phyloP scores from a whole-genome alignment of 2,797 vertebrate genomes.

The Melanotaenia maccullochi region DNA sequence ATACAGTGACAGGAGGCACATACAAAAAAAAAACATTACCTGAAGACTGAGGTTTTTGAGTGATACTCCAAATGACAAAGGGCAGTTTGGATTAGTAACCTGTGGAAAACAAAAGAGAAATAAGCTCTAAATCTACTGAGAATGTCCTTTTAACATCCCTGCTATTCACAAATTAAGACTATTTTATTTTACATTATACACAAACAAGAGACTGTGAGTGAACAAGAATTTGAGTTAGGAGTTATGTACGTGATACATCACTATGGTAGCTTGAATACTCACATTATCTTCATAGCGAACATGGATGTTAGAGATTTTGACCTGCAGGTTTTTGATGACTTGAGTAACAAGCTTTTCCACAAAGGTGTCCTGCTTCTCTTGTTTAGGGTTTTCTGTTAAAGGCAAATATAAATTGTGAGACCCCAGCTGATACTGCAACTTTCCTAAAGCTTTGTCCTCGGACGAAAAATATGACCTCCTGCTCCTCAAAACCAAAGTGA shows the following conservation, averaged over 20 bases:
- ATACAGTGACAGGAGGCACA: neutral
- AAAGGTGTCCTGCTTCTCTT: constrained; percentile 95
- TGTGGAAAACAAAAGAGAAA: constrained; percentile 57
- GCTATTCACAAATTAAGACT: too few species aligned
- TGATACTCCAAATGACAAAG: constrained; percentile 95
- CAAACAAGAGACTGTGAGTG: neutral
- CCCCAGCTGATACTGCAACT: neutral
- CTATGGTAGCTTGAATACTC: constrained; percentile 77
- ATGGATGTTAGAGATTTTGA: constrained; percentile 97
- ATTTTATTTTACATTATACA: neutral
- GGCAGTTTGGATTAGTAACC: constrained; percentile 91
- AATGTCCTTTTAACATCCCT: neutral
- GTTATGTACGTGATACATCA: neutral
- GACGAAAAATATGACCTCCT: neutral
- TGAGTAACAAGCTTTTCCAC: constrained; percentile 96
- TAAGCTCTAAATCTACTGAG: neutral
- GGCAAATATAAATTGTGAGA: constrained; percentile 15
- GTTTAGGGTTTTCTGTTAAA: constrained; percentile 84
- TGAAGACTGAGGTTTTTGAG: constrained; percentile 97
- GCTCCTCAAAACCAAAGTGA: neutral
- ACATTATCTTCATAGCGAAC: constrained; percentile 97
- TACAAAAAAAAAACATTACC: constrained; percentile 78
- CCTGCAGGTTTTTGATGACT: constrained; percentile 97
- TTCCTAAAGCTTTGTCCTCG: neutral
- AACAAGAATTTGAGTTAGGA: neutral